Percentiles rank a stretch among this genome's conserved stretches.
phyloP scores from a whole-genome alignment of 2,113 vertebrate genomes.

The Lasiurus borealis region DNA sequence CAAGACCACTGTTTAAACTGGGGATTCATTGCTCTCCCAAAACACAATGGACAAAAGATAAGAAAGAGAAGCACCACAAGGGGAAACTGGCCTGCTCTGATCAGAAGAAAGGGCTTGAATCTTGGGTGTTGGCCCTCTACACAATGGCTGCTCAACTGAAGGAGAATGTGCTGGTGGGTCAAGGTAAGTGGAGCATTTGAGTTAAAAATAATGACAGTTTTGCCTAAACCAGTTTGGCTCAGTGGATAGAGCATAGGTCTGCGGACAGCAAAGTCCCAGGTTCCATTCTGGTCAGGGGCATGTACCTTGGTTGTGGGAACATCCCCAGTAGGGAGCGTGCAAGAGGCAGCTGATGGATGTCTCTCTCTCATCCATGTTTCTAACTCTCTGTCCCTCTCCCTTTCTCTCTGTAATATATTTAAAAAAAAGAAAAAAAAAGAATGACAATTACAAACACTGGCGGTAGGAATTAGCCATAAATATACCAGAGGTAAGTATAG shows the following conservation, averaged over 20 bases:
- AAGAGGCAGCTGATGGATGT: no score
- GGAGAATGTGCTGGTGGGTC: neutral
- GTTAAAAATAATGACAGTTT: neutral
- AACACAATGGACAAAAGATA: neutral
- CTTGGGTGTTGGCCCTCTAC: accelerated
- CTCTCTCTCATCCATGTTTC: no score
- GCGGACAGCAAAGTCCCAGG: no score
- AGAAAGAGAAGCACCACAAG: neutral
- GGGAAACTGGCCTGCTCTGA: neutral
- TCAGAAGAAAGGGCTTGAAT: neutral
- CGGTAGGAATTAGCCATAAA: neutral
- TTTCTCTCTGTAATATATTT: no score
- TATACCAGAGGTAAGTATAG: neutral
- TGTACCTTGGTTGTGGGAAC: no score
- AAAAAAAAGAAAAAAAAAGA: neutral
- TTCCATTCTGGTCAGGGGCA: no score
- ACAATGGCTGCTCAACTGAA: neutral
- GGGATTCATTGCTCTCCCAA: neutral
- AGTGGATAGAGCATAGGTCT: no score
- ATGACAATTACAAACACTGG: neutral
- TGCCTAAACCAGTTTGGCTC: no score
- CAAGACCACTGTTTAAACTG: neutral
- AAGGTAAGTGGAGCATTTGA: neutral
- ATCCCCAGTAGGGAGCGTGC: no score
- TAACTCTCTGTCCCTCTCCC: no score